Base-by-base conservation (phyloP, 1,140 invertebrate genomes). In the Dendrolimus punctatus region DNA sequence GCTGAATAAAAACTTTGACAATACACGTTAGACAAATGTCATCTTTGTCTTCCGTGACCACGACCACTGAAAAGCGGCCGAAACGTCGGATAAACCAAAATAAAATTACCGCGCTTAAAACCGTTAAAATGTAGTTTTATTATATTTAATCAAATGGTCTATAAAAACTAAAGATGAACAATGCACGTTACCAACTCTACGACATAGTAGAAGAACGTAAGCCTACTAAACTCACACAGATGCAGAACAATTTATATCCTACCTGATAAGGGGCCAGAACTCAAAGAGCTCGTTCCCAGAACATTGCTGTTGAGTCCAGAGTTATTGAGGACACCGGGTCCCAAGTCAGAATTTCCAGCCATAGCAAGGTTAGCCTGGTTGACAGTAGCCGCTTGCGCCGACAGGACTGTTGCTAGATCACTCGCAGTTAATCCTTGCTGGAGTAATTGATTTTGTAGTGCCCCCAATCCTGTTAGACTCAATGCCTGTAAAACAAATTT, bases 371-470 rank as follows among this genome's bases (percentile, higher is more conserved):
- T 71, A 38, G 71, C 73, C 5, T 63, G 51, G 43, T 73, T 76
- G 2, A 70, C 73, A 57, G 64, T 72, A 4, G 72, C 71, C 6
- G 73, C 73, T 50, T 84, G 70, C 6, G 80, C 72, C 4, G 71
- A 68, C 1, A 86, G 64, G 5, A 84, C 75, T 37, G 76, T 80
- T 6, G 81, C 80, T 23, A 86, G 55, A 48, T 86, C 81, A 62
- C 70, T 79, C 7, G 81, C 81, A 2, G 83, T 86, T 5, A 86
- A 64, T 10, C 81, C 83, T 66, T 88, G 85, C 59, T 89, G 88
- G 5, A 90, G 62, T 10, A 89, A 73, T 58, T 88, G 87, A 57
- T 88, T 88, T 50, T 90, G 90, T 9, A 90, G 76, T 4, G 88
- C 87, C 36, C 89, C 89, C 36, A 90, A 62, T n/a, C 80, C 81